These are phyloP conservation scores for Pogonomyrmex barbatus DNA, from an alignment of 1,140 invertebrate species.

Conservation along the genomic window DNA sequence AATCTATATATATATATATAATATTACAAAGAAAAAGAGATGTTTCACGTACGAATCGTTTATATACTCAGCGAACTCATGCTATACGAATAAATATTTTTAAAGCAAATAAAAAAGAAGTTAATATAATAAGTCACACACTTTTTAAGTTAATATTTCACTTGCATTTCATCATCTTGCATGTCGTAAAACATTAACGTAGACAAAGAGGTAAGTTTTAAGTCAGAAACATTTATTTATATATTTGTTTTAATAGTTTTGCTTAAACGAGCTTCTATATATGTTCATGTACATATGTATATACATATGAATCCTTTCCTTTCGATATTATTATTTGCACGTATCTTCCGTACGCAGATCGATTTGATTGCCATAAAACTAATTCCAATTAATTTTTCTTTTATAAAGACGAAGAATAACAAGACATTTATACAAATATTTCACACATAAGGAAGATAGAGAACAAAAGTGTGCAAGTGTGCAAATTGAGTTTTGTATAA, in stretches of 20 bases:
- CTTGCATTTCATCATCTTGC: slow-evolving; percentile 26
- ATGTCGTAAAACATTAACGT: slow-evolving; percentile 31
- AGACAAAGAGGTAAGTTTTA: slow-evolving; percentile 45
- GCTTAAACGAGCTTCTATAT: slow-evolving; percentile 23
- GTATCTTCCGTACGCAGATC: neutral
- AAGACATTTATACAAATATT: slow-evolving; percentile 7
- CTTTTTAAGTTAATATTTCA: slow-evolving; percentile 37
- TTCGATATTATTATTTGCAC: neutral
- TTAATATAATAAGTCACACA: slow-evolving; percentile 63
- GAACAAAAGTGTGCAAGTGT: neutral
- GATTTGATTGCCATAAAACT: neutral
- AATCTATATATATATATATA: slow-evolving; percentile 60
- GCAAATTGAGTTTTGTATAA: slow-evolving; percentile 1
- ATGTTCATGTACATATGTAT: slow-evolving; percentile 5
- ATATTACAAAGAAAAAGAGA: slow-evolving; percentile 37
- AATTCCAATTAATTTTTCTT: slow-evolving; percentile 3
- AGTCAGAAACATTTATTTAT: slow-evolving; percentile 12
- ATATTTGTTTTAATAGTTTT: slow-evolving; percentile 3
- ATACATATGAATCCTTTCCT: neutral
- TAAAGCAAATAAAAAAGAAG: slow-evolving; percentile 75
- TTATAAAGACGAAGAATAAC: slow-evolving; percentile 4
- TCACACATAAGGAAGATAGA: neutral
- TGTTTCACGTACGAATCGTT: slow-evolving; percentile 66
- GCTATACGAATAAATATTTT: slow-evolving; percentile 77
- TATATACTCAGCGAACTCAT: slow-evolving; percentile 74